Percentiles rank a stretch among this genome's conserved stretches.
These are phyloP conservation scores for Apomyelois bistriatella DNA, from an alignment of 2,888 invertebrate species.

Conservation along the genomic window DNA sequence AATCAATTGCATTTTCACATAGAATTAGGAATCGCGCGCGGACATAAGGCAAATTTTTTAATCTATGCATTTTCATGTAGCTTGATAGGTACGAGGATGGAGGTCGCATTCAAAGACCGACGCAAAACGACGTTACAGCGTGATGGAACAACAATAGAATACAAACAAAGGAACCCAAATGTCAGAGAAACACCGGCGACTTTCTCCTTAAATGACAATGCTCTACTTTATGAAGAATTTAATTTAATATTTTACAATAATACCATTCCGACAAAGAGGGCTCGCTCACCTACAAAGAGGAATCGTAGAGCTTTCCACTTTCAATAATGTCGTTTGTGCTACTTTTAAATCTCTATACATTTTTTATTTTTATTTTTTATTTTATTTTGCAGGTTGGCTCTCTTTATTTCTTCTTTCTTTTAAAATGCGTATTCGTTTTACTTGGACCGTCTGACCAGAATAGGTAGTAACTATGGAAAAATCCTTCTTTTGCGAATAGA, in stretches of 20 bases:
- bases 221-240: conserved; percentile 12
- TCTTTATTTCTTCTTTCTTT: no score
- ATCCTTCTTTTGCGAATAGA: no score
- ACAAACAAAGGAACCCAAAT: conserved; percentile 15
- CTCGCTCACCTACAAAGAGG: neutral
- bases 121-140: conserved; percentile 18
- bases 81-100: conserved; percentile 4
- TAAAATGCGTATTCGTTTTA: no score
- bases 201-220: conserved; percentile 18
- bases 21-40: no score
- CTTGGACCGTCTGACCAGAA: no score
- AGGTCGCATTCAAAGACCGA: conserved; percentile 5
- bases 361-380: no score
- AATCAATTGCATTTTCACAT: no score
- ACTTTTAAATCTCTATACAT: no score
- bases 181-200: conserved; percentile 15
- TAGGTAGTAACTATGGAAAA: no score
- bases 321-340: neutral
- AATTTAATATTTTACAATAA: conserved; percentile 6
- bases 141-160: conserved; percentile 32
- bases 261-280: neutral
- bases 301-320: neutral
- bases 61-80: neutral
- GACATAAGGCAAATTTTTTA: no score
- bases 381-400: no score